Evolutionary conservation across 53 echinoderm and acorn worm genomes (phyloP).

Genomic region (Astropecten irregularis): DNA sequence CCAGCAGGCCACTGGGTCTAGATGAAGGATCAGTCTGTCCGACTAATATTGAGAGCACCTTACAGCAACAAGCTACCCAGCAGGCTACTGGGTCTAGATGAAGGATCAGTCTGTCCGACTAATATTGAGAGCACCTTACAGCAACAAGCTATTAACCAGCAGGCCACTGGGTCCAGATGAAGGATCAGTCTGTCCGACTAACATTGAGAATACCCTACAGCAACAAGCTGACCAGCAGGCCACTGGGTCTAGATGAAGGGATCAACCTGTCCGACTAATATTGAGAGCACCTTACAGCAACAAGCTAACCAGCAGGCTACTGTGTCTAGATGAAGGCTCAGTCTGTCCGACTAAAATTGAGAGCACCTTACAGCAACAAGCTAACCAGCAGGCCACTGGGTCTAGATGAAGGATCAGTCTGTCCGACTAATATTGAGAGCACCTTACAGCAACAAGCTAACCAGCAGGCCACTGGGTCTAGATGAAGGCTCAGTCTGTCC

Average conservation of each 20-base stretch:
- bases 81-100: constrained; percentile 28
- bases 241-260: not conserved
- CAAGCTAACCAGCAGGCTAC: constrained; percentile 54
- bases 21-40: too few relatives aligned
- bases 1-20: constrained; percentile 42
- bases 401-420: not conserved
- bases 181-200: too few relatives aligned
- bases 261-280: too few relatives aligned
- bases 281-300: not conserved
- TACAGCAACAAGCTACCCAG: constrained; percentile 30
- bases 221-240: constrained; percentile 54
- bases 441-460: constrained; percentile 2
- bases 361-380: constrained; percentile 41
- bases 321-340: not conserved
- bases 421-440: not conserved
- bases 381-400: constrained; percentile 45
- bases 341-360: too few relatives aligned
- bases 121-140: not conserved
- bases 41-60: not conserved
- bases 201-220: constrained; percentile 2
- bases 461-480: constrained; percentile 42
- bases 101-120: too few relatives aligned
- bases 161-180: constrained; percentile 18
- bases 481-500: too few relatives aligned
- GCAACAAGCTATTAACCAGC: constrained; percentile 40